Evolutionary conservation across 2,888 invertebrate species (phyloP).

Genomic region (Noctua pronuba): DNA sequence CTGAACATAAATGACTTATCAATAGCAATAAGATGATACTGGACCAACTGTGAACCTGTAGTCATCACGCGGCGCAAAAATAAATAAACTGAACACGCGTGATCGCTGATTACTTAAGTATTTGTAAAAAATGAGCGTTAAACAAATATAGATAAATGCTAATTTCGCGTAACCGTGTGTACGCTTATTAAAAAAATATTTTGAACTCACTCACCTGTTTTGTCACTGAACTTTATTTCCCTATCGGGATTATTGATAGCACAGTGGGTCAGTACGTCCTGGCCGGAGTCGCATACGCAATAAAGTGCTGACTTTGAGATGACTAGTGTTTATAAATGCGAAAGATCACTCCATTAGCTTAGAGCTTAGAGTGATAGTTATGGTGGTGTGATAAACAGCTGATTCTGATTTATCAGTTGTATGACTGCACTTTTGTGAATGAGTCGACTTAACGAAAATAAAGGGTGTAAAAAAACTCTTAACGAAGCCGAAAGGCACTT

Average conservation of each 20-base stretch:
- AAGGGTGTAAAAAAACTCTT: too few species aligned
- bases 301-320: slow-evolving; percentile 37
- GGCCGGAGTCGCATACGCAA: slow-evolving; percentile 34
- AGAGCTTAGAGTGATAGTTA: slow-evolving; percentile 18
- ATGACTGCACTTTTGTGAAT: too few species aligned
- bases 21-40: slow-evolving; percentile 65
- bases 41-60: slow-evolving; percentile 65
- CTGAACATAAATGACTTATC: slow-evolving; percentile 73
- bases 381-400: slow-evolving; percentile 32
- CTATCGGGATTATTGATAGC: slow-evolving; percentile 28
- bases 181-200: not conserved
- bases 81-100: slow-evolving; percentile 67
- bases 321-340: slow-evolving; percentile 40
- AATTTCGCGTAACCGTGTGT: slow-evolving; percentile 13
- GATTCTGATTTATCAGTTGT: not conserved
- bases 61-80: slow-evolving; percentile 66
- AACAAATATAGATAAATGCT: slow-evolving; percentile 11
- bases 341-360: slow-evolving; percentile 14
- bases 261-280: slow-evolving; percentile 34
- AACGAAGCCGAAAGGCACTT: too few species aligned
- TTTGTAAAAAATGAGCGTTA: slow-evolving; percentile 44
- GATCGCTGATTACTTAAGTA: slow-evolving; percentile 59
- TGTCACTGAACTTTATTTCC: slow-evolving; percentile 29
- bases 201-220: slow-evolving; percentile 33
- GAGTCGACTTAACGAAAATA: too few species aligned